Evolutionary conservation across 2,888 invertebrate genomes (phyloP).

Genomic region (Hypolimnas misippus): DNA sequence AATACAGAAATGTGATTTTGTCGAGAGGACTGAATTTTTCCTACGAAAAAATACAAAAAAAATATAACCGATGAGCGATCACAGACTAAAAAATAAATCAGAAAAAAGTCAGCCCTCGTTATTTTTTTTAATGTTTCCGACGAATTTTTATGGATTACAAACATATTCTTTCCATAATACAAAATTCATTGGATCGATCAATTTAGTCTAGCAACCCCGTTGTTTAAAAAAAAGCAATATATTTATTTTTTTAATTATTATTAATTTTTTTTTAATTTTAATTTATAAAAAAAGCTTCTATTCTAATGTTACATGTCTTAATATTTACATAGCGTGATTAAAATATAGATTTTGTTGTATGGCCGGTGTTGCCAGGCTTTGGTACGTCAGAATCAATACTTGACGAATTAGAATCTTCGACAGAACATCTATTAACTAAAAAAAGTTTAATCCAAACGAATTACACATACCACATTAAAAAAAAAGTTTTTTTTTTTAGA

Average conservation of each 20-base stretch:
- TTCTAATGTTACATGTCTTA: slow-evolving; percentile 64
- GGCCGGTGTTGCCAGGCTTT: slow-evolving; percentile 43
- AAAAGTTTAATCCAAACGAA: too few species aligned
- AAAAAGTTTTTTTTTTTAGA: too few species aligned
- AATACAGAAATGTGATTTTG: slow-evolving; percentile 75
- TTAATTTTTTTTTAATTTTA: slow-evolving; percentile 59
- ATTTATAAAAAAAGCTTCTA: slow-evolving; percentile 60
- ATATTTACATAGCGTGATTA: slow-evolving; percentile 64
- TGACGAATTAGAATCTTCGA: slow-evolving; percentile 30
- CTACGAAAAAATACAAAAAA: slow-evolving; percentile 38
- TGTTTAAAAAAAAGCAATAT: slow-evolving; percentile 54
- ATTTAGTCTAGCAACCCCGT: slow-evolving; percentile 44
- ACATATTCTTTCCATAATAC: slow-evolving; percentile 71
- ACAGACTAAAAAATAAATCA: slow-evolving; percentile 21
- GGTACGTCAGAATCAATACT: slow-evolving; percentile 35
- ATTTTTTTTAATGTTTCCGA: slow-evolving; percentile 48
- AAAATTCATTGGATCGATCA: slow-evolving; percentile 73
- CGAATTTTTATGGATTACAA: slow-evolving; percentile 64
- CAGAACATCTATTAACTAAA: background rate
- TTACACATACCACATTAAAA: too few species aligned
- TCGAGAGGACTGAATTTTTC: slow-evolving; percentile 63
- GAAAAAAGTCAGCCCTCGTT: slow-evolving; percentile 59
- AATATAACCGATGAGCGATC: slow-evolving; percentile 45
- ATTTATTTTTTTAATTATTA: slow-evolving; percentile 44
- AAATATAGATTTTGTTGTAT: slow-evolving; percentile 37